Evolutionary conservation across 2,888 invertebrate genomes (phyloP).

Genomic region (Schrankia costaestrigalis): DNA sequence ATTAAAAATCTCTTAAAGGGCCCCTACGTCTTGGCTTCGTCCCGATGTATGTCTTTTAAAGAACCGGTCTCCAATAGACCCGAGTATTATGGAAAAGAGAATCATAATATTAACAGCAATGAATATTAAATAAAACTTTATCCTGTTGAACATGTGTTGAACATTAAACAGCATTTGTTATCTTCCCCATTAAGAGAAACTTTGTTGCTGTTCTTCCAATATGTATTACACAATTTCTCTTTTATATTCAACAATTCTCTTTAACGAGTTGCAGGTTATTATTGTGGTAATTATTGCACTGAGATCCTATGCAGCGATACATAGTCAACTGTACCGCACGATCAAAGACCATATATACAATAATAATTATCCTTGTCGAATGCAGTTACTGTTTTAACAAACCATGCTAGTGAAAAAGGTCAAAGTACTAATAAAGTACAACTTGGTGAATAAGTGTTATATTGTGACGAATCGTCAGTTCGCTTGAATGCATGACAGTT

Average conservation of each 20-base stretch:
- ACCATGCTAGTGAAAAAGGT: constrained; percentile 36
- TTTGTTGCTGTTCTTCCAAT: constrained; percentile 12
- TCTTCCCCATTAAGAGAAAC: constrained; percentile 20
- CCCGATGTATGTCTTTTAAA: not conserved
- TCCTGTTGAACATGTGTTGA: constrained; percentile 14
- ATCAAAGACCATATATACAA: constrained; percentile 22
- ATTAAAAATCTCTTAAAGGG: no score
- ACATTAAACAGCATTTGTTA: constrained; percentile 26
- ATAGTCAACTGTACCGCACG: not conserved
- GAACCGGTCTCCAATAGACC: constrained; percentile 9
- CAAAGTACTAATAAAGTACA: constrained; percentile 35
- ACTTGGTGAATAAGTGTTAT: constrained; percentile 35
- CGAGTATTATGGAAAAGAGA: no score
- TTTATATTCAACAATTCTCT: no score
- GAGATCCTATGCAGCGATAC: not conserved
- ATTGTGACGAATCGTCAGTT: constrained; percentile 45
- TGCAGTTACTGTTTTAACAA: constrained; percentile 23
- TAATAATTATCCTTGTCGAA: constrained; percentile 26
- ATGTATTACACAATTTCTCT: no score
- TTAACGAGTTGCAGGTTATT: no score
- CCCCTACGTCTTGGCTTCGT: no score
- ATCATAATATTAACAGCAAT: constrained; percentile 15
- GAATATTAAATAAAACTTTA: constrained; percentile 23
- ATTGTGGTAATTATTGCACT: constrained; percentile 2
- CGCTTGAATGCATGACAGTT: constrained; percentile 44